phyloP scores from a whole-genome alignment of 2,888 invertebrate species.

The Polyploca ridens region DNA sequence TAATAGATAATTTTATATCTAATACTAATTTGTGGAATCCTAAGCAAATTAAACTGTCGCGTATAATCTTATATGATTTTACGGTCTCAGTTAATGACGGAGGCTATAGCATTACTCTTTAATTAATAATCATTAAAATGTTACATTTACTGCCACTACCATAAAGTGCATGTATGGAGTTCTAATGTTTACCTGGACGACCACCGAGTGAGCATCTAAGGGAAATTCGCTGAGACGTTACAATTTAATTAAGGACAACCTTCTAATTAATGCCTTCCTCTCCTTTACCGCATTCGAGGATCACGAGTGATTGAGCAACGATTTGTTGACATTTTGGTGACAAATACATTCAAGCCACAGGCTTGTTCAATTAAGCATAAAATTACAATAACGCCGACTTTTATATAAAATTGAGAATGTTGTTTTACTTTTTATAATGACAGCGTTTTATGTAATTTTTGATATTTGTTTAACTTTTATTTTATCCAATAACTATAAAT shows the following conservation, averaged over 20 bases:
- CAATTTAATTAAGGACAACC: constrained; percentile 75
- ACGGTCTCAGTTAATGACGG: constrained; percentile 41
- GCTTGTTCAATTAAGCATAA: background rate
- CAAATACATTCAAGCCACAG: constrained; percentile 28
- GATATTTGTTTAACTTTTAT: background rate
- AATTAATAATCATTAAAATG: constrained; percentile 58
- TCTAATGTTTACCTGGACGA: constrained; percentile 56
- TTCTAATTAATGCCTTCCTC: constrained; percentile 67
- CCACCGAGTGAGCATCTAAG: constrained; percentile 60
- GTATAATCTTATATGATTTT: constrained; percentile 31
- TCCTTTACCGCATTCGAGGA: constrained; percentile 35
- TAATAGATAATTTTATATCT: background rate
- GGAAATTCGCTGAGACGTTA: constrained; percentile 80
- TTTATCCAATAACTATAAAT: background rate
- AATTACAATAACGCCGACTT: background rate
- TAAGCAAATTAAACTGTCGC: constrained; percentile 39
- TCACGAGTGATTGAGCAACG: constrained; percentile 58
- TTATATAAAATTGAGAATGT: background rate
- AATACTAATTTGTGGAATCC: constrained; percentile 21
- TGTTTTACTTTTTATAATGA: background rate
- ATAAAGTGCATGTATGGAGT: constrained; percentile 53
- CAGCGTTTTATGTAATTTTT: background rate
- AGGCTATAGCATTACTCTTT: constrained; percentile 34
- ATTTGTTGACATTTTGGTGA: constrained; percentile 49
- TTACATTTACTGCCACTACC: constrained; percentile 55